Conservation (phyloP, 2,113 vertebrate species). For the Pimephales promelas region DNA sequence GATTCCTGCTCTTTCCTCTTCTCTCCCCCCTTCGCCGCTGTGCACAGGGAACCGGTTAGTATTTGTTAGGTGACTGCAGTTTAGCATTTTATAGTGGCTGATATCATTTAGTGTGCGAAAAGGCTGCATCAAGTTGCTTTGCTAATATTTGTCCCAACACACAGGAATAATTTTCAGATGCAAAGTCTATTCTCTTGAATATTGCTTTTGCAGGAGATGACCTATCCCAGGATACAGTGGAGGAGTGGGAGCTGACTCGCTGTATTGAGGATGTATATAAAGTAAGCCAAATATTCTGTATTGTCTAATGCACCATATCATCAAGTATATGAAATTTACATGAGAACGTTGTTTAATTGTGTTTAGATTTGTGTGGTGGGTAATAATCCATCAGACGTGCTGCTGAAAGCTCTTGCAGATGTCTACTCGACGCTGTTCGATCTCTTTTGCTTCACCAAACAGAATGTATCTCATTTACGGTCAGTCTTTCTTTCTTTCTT, state of each 20-base stretch:
- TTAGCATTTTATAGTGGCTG: slow-evolving; percentile 8
- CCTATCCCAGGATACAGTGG: slow-evolving; percentile 67
- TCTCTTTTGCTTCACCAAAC: slow-evolving; percentile 89
- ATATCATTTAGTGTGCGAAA: slow-evolving; percentile 19
- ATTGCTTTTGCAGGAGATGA: slow-evolving; percentile 57
- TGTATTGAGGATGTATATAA: slow-evolving; percentile 89
- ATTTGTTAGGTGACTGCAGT: slow-evolving; percentile 15
- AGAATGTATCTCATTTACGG: slow-evolving; percentile 89
- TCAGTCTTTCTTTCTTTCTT: slow-evolving; percentile 61
- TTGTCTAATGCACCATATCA: background rate
- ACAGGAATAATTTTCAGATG: background rate
- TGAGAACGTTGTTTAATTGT: background rate
- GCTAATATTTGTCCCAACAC: background rate
- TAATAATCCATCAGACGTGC: slow-evolving; percentile 75
- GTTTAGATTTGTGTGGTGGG: slow-evolving; percentile 87
- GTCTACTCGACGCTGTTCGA: slow-evolving; percentile 84
- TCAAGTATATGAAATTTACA: background rate
- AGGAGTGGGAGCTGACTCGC: slow-evolving; percentile 82
- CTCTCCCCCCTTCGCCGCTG: slow-evolving; percentile 79
- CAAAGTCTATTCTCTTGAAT: background rate
- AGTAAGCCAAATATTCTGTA: slow-evolving; percentile 69
- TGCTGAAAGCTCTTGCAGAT: slow-evolving; percentile 77
- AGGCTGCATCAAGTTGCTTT: background rate
- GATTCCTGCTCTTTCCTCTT: slow-evolving; percentile 81
- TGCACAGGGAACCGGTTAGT: slow-evolving; percentile 70